Percentiles rank a stretch among this genome's conserved stretches.
phyloP scores from a whole-genome alignment of 2,888 invertebrate species.

The Yponomeuta malinellus region DNA sequence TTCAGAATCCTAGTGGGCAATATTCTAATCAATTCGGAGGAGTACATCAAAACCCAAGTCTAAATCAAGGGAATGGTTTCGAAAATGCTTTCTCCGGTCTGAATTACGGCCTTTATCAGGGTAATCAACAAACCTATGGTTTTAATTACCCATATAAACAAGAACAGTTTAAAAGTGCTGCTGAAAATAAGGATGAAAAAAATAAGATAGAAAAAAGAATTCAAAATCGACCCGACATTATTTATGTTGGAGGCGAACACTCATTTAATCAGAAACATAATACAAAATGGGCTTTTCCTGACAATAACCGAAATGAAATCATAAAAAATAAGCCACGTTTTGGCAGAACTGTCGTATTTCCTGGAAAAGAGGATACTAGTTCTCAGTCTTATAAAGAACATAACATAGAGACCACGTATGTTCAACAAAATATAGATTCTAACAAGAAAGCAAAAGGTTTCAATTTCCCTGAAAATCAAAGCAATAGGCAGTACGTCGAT shows the following conservation, averaged over 20 bases:
- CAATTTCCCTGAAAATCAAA: constrained; percentile 36
- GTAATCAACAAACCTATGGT: constrained; percentile 31
- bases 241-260: constrained; percentile 24
- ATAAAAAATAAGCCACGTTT: constrained; percentile 21
- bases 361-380: constrained; percentile 20
- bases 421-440: constrained; percentile 14
- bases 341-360: constrained; percentile 31
- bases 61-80: background rate
- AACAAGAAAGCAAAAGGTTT: constrained; percentile 25
- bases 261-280: constrained; percentile 23
- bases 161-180: constrained; percentile 29
- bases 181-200: constrained; percentile 21
- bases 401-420: background rate
- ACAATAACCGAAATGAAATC: constrained; percentile 20
- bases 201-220: constrained; percentile 47
- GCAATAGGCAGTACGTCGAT: constrained; percentile 24
- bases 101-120: constrained; percentile 16
- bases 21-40: constrained; percentile 2
- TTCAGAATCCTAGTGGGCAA: background rate
- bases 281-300: constrained; percentile 49
- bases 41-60: constrained; percentile 11
- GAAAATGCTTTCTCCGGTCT: background rate
- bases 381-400: constrained; percentile 1
- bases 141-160: constrained; percentile 33
- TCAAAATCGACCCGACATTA: constrained; percentile 42